Base-by-base conservation (phyloP, 2,888 invertebrate genomes). In the Zonitis immaculata region DNA sequence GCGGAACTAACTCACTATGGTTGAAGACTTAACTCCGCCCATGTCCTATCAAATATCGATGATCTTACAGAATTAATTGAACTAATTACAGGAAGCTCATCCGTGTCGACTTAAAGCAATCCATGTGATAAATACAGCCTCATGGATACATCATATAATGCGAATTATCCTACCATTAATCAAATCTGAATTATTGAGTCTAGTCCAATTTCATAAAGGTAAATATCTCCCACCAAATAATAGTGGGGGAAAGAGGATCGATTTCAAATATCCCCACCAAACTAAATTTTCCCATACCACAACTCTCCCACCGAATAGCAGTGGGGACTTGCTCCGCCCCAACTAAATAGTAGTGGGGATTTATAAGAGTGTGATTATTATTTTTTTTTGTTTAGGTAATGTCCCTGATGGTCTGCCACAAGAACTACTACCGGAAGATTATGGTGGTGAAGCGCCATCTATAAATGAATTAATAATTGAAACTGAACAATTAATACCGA, bases 121-220 rank as follows among this genome's bases (percentile, higher is more conserved):
- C 63, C 85, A 85, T 70, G 80, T 86, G 1, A 78, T 86, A 42
- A 83, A 86, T 68, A 82, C 85, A 1, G 83, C 84, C 6, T 81
- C 82, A 44, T 85, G 84, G 76, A 83, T 86, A 63, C 83, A 85
- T 69, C 85, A 85, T 72, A 80, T 85, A 18, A 84, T 85, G 84
- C 79, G 83, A 48, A 78, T 86, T 42, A 77, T 86, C 6, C 79
- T 83, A 56, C 86, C 86, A 0, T 76, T 86, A 60, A 82, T 85
- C 58, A 81, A 82, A 63, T 82, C 82, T 32, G 83, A 85, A 63
- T 74, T 85, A 1, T 75, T 85, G 43, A 79, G 79, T 59, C 75
- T 85, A 16, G 75, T 86, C 30, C 80, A 82, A 72, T 84, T 85
- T 56, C 76, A 76, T 51, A 71, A 68, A 66, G 76, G 75, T 71